Base-by-base conservation (phyloP, 2,113 vertebrate species). In the Microcebus griseorufus region DNA sequence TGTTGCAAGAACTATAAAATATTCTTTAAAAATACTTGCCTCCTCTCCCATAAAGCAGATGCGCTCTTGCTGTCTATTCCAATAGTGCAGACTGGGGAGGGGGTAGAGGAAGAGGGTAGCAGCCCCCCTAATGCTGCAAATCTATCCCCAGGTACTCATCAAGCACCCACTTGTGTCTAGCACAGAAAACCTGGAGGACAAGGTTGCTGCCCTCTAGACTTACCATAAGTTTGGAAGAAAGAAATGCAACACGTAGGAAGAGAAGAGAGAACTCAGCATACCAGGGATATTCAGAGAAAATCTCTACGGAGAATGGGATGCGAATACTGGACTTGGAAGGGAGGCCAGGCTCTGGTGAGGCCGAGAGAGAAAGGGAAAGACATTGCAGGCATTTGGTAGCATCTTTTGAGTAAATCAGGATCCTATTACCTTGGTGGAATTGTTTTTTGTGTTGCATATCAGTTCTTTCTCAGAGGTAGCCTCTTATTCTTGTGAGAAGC, bases 11-110 rank as follows among this genome's bases (percentile, higher is more conserved):
- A 58, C 58, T 79, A 25, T 10, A 79, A 79, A 72, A 58, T 18
- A 32, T 48, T 45, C 23, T 90, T 86, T 6, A 51, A 65, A 93
- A 60, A 18, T 20, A 25, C 45, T 60, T 5, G 0, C 42, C 13
- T 27, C 13, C 69, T 42, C 32, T 90, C 78, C 58, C 45, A 12
- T 25, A 45, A 45, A 84, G 42, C 23, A 12, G n/a, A 39, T 0
- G 0, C 4, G 37, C 9, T 2, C 62, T 2, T 8, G 1, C 29
- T 1, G 39, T 53, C 29, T 14, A 0, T n/a, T 70, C 53, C 12
- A 29, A 34, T 4, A 20, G 45, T 3, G 3, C 3, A 75, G 23
- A 34, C 16, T 25, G 12, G 11, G n/a, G 22, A 32, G 12, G 3
- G 13, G 60, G 23, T 64, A 25, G 25, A 25, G 32, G 22, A 20